Base-by-base conservation (phyloP, 2,888 invertebrate genomes). In the Erebia palarica region DNA sequence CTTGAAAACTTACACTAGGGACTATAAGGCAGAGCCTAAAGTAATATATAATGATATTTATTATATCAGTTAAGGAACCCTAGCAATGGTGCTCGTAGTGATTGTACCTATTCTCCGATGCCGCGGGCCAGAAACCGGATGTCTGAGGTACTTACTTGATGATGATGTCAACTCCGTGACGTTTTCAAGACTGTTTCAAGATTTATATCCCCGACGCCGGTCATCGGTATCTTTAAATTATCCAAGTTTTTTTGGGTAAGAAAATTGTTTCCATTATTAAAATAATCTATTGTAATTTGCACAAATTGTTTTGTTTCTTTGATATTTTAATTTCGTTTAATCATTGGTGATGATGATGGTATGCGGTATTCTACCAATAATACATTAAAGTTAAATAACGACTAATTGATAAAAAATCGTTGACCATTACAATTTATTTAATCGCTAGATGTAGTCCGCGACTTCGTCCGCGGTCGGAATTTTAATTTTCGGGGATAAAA, bases 151-250 rank as follows among this genome's bases (percentile, higher is more conserved):
- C 74, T 71, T 72, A 68, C 71, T 70, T 79, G 79, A 80, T 69
- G 90, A 88, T 90, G 91, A 91, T 91, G 89, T 90, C 91, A 91
- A 91, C 88, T 81, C 75, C 78, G 85, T 90, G 88, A 88, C 88
- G 89, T 82, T 83, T 82, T 79, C 80, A 70, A 80, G 73, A 76
- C 74, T 36, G 36, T 36, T 36, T 36, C 36, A 36, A 36, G 36
- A 36, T 69, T 75, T 70, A 68, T 67, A 75, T 65, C 75, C 60
- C 70, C 21, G 63, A 67, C 49, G 66, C 66, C 59, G 66, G 67
- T 69, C 70, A 66, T 70, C 69, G 70, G 68, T 68, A 68, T 69
- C 65, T 65, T 70, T 68, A 73, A 75, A 71, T 68, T 68, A 70
- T 60, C 60, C 58, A 66, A 59, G 58, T 74, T 68, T 64, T 36